A percentile compares a stretch with the other conserved stretches of the same genome.
Evolutionary conservation across 1,140 invertebrate species (phyloP).

Genomic region (Gerris buenoi): DNA sequence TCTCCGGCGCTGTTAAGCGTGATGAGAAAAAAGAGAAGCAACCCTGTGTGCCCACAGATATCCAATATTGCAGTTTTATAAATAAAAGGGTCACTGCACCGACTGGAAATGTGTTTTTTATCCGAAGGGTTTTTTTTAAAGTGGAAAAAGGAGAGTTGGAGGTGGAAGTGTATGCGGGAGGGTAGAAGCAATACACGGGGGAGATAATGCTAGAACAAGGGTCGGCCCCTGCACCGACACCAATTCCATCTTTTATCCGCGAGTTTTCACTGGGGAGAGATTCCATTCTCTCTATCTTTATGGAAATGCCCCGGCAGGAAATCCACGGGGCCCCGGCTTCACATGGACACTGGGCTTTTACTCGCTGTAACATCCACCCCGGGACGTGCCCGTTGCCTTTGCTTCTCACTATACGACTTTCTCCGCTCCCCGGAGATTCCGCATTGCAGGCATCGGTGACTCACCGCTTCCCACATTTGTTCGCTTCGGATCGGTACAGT

Average conservation of each 20-base stretch:
- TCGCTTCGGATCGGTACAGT: too few species aligned
- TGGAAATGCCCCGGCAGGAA: background rate
- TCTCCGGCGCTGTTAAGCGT: background rate
- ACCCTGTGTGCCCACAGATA: background rate
- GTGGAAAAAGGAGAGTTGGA: background rate
- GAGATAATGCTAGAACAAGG: background rate
- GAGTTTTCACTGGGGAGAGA: background rate
- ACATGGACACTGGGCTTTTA: background rate
- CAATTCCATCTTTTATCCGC: background rate
- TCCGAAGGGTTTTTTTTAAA: background rate
- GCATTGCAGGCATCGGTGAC: background rate
- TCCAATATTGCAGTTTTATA: background rate
- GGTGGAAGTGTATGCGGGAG: background rate
- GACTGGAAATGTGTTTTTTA: background rate
- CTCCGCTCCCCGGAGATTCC: background rate
- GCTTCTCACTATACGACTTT: background rate
- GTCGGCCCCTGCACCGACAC: background rate
- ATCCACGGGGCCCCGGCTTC: background rate
- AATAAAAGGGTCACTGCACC: background rate
- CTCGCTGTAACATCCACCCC: background rate
- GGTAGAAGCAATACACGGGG: background rate
- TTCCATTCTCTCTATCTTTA: background rate
- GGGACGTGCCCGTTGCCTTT: too few species aligned
- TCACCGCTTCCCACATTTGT: background rate
- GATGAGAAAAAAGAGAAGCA: background rate